Base-by-base conservation (phyloP, 1,140 invertebrate species). In the Solenopsis invicta region DNA sequence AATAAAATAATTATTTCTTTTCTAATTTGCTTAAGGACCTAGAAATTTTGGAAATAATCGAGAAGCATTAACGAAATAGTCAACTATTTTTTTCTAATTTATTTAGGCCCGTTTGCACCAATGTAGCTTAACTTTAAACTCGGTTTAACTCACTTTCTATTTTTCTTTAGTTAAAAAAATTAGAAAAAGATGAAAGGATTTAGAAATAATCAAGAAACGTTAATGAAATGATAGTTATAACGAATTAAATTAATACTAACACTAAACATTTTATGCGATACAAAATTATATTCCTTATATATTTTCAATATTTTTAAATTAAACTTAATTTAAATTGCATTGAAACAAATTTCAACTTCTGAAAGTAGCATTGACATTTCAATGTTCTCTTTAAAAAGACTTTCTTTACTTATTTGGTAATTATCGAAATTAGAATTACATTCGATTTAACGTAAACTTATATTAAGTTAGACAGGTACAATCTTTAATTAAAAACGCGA, bases 351-450 rank as follows among this genome's bases (percentile, higher is more conserved):
- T 61, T 61, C 5, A 41, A 41, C 8, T 41, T 41, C 41, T 41
- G 24, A 12, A 61, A 29, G 29, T 59, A 4, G 24, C 59, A 24
- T 41, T 4, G 18, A 5, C 18, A 12, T 41, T 66, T 66, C 4
- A 9, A 41, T 18, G 37, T 5, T n/a, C n/a, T n/a, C 59, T 48
- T 54, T 37, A n/a, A 72, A 2, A 12, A 21, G 2, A n/a, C 3
- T 64, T 29, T 75, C 3, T 64, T 29, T 75, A 16, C 12, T 41
- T 77, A 13, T 77, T 62, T 50, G n/a, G 8, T 24, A 41, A 59
- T 24, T 59, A 12, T 10, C 34, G 13, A 41, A 41, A 41, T 41
- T 75, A 59, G 2, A 59, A 75, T 75, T 41, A 41, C 41, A 52
- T 50, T 37, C 21, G 75, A 71, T 61, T 61, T 62, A 41, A 61